These are phyloP conservation scores for Eira barbara DNA, from an alignment of 2,113 vertebrate species.

Conservation along the genomic window DNA sequence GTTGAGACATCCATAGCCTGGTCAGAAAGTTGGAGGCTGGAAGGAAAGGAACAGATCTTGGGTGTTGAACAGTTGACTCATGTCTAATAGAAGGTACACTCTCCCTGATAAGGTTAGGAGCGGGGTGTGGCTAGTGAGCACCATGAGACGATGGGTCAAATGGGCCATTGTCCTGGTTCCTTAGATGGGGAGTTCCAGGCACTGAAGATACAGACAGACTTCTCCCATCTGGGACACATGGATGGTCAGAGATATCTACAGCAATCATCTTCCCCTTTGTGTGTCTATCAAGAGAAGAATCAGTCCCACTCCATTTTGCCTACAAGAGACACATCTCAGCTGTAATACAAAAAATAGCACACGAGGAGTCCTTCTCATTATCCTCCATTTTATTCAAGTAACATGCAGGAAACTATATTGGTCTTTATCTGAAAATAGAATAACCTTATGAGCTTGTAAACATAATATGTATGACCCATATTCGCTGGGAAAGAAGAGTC, in stretches of 20 bases:
- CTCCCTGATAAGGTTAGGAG: background rate
- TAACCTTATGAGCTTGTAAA: background rate
- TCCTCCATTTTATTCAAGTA: background rate
- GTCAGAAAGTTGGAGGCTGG: background rate
- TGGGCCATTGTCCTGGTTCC: background rate
- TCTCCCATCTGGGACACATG: background rate
- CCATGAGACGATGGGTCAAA: background rate
- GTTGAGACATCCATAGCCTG: background rate
- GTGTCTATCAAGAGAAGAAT: background rate
- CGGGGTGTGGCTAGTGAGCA: background rate
- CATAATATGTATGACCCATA: background rate
- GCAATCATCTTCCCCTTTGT: too few species aligned
- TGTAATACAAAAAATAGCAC: background rate
- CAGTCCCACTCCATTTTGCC: background rate
- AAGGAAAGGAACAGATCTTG: background rate
- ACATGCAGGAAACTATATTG: background rate
- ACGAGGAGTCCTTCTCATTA: background rate
- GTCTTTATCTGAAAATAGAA: background rate
- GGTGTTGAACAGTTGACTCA: background rate
- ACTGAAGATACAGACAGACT: background rate
- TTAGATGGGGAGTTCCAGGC: background rate
- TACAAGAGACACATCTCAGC: background rate
- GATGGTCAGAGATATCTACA: background rate
- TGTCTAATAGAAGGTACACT: background rate
- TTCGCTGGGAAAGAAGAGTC: background rate